Base-by-base conservation (phyloP, 1,140 invertebrate species). In the Eriocheir sinensis region DNA sequence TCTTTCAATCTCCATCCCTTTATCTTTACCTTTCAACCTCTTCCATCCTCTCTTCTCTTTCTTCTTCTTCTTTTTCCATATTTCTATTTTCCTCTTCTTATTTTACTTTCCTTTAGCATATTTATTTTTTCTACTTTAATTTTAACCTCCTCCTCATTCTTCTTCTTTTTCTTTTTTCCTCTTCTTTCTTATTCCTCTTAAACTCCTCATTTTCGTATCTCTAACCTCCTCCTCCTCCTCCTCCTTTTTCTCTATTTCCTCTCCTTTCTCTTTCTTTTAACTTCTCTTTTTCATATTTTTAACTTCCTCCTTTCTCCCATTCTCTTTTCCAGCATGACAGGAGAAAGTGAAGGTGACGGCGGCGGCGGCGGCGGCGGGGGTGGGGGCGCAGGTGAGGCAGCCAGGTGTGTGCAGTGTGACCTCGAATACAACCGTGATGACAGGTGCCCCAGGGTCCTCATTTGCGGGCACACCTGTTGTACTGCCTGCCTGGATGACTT, bases 381-480 rank as follows among this genome's bases (percentile, higher is more conserved):
- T n/a, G n/a, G n/a, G n/a, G n/a, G n/a, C n/a, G n/a, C n/a, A n/a
- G n/a, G n/a, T n/a, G n/a, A n/a, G n/a, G n/a, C n/a, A n/a, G n/a
- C 12, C 48, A 40, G 3, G 21, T 94, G 93, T 48, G 8, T n/a
- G 2, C 38, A 9, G 60, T 94, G 93, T 41, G 41, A 27, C 38
- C 30, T 85, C 32, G 12, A 3, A 21, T 94, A 91, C 79, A 48
- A 40, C 27, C 91, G 85, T 40, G 80, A 36, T 40, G 89, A 94
- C 15, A 48, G 89, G 32, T 91, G 93, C 40, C 93, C 93, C 12
- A 89, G 93, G 4, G 15, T 41, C 3, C 89, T 94, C 27, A 44
- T 94, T 89, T 94, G 93, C 32, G 93, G 93, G 17, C 93, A 94
- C 80, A 94, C 89, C 32, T 91, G 85, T 79, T 94, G 93, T 44